Percentiles rank a stretch among this genome's conserved stretches.
These are phyloP conservation scores for Elachura formosa DNA, from an alignment of 2,113 vertebrate genomes.

Conservation along the genomic window DNA sequence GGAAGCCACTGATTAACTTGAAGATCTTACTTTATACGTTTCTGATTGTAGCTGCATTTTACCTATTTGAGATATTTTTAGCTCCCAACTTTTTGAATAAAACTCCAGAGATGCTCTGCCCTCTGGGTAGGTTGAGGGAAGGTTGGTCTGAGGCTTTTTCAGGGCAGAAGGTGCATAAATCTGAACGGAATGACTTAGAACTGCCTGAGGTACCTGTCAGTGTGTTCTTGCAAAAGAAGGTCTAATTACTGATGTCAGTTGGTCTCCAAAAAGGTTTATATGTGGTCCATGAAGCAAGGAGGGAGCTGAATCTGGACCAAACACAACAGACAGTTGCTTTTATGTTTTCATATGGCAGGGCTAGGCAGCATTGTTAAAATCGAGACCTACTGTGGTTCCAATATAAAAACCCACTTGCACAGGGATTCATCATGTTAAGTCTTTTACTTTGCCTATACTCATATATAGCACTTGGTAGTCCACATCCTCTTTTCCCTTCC, in stretches of 20 bases:
- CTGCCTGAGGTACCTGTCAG: conserved; percentile 52
- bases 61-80: not conserved
- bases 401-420: not conserved
- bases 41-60: not conserved
- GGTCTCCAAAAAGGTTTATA: not conserved
- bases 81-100: not conserved
- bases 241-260: conserved; percentile 52
- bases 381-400: not conserved
- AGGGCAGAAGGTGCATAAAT: conserved; percentile 39
- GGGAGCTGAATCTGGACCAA: conserved; percentile 14
- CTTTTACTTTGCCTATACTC: conserved; percentile 5
- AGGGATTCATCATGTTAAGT: not conserved
- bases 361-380: not conserved
- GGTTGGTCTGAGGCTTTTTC: conserved; percentile 2
- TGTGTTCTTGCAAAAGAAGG: not conserved
- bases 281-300: not conserved
- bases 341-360: not conserved
- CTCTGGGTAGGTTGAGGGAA: conserved; percentile 33
- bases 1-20: not conserved
- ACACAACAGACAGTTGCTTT: not conserved
- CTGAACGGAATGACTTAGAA: not conserved
- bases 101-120: conserved; percentile 7
- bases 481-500: not conserved
- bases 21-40: not conserved
- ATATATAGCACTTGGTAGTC: not conserved